Base-by-base conservation (phyloP, 2,113 vertebrate species). In the Perca fluviatilis region DNA sequence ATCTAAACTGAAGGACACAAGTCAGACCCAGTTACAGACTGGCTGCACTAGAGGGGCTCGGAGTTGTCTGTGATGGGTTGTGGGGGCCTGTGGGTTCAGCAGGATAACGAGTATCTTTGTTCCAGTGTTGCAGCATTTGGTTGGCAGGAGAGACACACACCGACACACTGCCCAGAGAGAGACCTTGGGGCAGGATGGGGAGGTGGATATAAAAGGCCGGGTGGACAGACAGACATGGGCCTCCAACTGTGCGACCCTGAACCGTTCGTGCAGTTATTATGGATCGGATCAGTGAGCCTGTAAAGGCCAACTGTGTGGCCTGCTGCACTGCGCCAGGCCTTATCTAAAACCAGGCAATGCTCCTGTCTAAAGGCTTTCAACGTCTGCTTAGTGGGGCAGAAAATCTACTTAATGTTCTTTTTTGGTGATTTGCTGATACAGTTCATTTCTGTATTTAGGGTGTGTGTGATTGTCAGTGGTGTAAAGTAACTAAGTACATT, bases 31-130 rank as follows among this genome's bases (percentile, higher is more conserved):
- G 85, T 83, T 74, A 81, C 71, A 75, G 33, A 62, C n/a, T 15
- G 27, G 33, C 50, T 49, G 60, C 66, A 19, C 16, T 56, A 15
- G 21, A 51, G 15, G 47, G 21, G 25, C 50, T 56, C 82, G 90
- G 90, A 84, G 83, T 93, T 94, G 93, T 92, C 92, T 94, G 89
- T 87, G 83, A 90, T 90, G 86, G 88, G 86, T 33, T 50, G 88
- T 86, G 84, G 91, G 89, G 88, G 77, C 13, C 15, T 46, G 33
- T 5, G 30, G 43, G 77, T 66, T 19, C 66, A 69, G 62, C 27
- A 2, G 74, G 63, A 84, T 75, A 79, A 84, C 19, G 2, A 66
- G 58, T 15, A n/a, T 75, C 63, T 85, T 82, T 91, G 77, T 86
- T 83, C 62, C 53, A 30, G 43, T 16, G 5, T 40, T 53, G 47